These are phyloP conservation scores for Buphagus erythrorhynchus DNA, from an alignment of 2,797 vertebrate species.

Conservation along the genomic window DNA sequence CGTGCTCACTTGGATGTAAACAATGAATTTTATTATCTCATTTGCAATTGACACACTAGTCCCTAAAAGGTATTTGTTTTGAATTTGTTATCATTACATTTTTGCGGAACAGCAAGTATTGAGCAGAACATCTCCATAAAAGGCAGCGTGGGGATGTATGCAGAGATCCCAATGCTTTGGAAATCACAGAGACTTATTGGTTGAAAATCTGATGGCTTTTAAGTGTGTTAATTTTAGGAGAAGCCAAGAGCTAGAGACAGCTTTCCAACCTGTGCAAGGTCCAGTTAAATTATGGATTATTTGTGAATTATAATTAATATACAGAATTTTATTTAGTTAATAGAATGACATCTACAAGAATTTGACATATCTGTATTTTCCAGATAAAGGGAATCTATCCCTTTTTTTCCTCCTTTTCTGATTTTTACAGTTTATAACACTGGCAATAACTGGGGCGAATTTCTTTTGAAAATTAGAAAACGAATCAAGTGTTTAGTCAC, in stretches of 20 bases:
- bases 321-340: background rate
- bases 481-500: background rate
- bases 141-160: slow-evolving; percentile 80
- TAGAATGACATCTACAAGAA: background rate
- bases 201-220: slow-evolving; percentile 31
- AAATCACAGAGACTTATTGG: slow-evolving; percentile 18
- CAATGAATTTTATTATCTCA: slow-evolving; percentile 66
- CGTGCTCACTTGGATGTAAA: background rate
- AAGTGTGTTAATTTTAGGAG: background rate
- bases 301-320: background rate
- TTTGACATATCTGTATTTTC: background rate
- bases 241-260: background rate
- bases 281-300: background rate
- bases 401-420: background rate
- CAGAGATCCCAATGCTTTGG: slow-evolving; percentile 2
- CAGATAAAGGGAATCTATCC: background rate
- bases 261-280: background rate
- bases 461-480: background rate
- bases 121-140: slow-evolving; percentile 92
- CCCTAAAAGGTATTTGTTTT: slow-evolving; percentile 99
- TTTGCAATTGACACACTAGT: slow-evolving; percentile 85
- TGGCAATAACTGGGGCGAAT: background rate
- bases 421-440: background rate
- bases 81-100: slow-evolving; percentile 91
- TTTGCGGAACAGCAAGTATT: slow-evolving; percentile 82